phyloP scores from a whole-genome alignment of 1,140 invertebrate genomes.

The Drosophila ohnishii region DNA sequence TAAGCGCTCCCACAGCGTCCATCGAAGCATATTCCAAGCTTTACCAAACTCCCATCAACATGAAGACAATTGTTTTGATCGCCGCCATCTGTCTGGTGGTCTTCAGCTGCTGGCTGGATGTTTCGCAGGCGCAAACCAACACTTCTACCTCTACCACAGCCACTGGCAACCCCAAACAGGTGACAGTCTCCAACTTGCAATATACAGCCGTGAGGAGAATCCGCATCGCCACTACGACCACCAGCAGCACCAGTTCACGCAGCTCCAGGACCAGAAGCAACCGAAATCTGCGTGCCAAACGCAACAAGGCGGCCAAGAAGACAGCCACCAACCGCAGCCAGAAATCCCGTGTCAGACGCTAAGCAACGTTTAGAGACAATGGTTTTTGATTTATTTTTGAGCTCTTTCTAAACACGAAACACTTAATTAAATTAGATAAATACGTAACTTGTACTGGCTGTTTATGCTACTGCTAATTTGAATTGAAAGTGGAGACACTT shows the following conservation, averaged over 20 bases:
- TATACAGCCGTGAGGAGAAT: conserved; percentile 29
- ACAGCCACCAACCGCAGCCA: neutral
- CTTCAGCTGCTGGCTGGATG: conserved; percentile 16
- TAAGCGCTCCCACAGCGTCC: conserved; percentile 21
- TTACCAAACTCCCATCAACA: conserved; percentile 23
- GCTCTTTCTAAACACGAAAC: conserved; percentile 62
- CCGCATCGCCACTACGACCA: conserved; percentile 13
- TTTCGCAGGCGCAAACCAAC: neutral
- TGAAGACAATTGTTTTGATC: conserved; percentile 32
- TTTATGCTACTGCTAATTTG: conserved; percentile 37
- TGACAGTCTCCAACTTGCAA: conserved; percentile 25
- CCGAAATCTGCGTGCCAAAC: conserved; percentile 20
- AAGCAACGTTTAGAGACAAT: conserved; percentile 8
- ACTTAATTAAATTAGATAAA: conserved; percentile 66
- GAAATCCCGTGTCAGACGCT: conserved; percentile 22
- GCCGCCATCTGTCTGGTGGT: conserved; percentile 15
- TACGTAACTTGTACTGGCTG: conserved; percentile 61
- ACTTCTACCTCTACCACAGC: too few relatives aligned
- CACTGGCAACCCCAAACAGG: neutral
- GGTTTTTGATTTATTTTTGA: conserved; percentile 49
- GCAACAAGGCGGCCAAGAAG: neutral
- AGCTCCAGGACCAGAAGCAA: conserved; percentile 13
- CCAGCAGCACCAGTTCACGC: conserved; percentile 27
- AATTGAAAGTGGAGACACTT: conserved; percentile 49
- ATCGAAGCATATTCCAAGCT: conserved; percentile 34